Conservation (phyloP, 2,797 vertebrate species). For the Cyclura pinguis region DNA sequence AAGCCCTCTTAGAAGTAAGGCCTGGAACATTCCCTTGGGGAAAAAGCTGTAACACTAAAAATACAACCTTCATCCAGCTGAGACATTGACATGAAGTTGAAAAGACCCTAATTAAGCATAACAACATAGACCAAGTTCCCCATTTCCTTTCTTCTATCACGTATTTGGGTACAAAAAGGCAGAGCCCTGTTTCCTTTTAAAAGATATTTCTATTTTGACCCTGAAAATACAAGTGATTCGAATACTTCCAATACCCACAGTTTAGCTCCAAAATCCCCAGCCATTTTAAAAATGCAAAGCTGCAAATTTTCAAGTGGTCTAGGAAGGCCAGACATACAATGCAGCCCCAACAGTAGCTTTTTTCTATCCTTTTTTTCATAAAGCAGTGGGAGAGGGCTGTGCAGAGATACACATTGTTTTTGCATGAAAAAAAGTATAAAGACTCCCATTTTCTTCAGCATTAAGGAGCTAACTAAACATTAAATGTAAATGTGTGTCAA, state of each 20-base stretch:
- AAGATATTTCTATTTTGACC: slow-evolving; percentile 5
- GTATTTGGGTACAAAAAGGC: not conserved
- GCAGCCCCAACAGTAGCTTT: not conserved
- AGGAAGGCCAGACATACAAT: not conserved
- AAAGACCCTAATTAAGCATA: not conserved
- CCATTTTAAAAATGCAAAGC: not conserved
- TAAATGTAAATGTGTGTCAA: not conserved
- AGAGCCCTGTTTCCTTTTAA: not conserved
- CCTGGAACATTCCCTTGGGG: not conserved
- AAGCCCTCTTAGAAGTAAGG: not conserved
- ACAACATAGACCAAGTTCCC: not conserved
- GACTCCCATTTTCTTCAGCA: not conserved
- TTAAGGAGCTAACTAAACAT: not conserved
- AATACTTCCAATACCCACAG: not conserved
- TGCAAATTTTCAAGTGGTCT: not conserved
- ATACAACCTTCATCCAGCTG: not conserved
- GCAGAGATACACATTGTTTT: not conserved
- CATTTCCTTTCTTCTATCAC: not conserved
- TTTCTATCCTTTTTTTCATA: not conserved
- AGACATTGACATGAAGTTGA: not conserved
- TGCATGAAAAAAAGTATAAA: not conserved
- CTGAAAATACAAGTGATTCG: not conserved
- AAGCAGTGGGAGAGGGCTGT: not conserved
- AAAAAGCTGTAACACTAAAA: not conserved
- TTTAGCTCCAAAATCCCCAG: not conserved